Base-by-base conservation (phyloP, 2,888 invertebrate species). In the Fissipunctia ypsillon region DNA sequence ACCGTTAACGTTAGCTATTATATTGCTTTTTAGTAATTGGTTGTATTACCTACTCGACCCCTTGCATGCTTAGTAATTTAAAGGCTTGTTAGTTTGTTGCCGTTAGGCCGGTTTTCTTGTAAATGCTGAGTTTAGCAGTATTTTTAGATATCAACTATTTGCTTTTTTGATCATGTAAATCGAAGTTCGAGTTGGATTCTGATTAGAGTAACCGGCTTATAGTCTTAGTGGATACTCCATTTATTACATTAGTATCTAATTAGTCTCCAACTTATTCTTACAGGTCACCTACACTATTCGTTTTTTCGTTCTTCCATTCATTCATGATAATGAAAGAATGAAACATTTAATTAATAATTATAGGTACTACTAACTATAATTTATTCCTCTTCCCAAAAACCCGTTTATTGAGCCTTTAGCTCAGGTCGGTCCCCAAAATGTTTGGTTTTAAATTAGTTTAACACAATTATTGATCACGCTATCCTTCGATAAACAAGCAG, bases 401-500 rank as follows among this genome's bases (percentile, higher is more conserved):
- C 38, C n/a, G 25, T 45, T 64, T 80, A 7, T 28, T 41, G 14
- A 0, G 6, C 31, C 28, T 25, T n/a, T 22, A 1, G 14, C 35
- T 35, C 48, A 25, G n/a, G 9, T 31, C 2, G 0, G 35, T 50
- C n/a, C 22, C n/a, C n/a, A 65, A 65, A 56, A 72, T 65, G 16
- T 63, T 48, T 57, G 7, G 66, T 76, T 71, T 56, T 69, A 87
- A 88, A 85, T 77, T 90, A 88, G 83, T 84, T 19, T 85, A 84
- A 65, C 76, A 81, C 74, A 84, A 84, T 84, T 86, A 81, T 88
- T 88, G 89, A 90, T 91, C 84, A 88, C 76, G 83, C 84, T 87
- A 86, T 89, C 88, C 89, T 88, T 89, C 81, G 82, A 87, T 89
- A 88, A 94, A 88, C 90, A 89, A 86, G 80, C 88, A 88, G 82